Conservation (phyloP, 92 coral and sea anemone species). For the Heteractis magnifica region DNA sequence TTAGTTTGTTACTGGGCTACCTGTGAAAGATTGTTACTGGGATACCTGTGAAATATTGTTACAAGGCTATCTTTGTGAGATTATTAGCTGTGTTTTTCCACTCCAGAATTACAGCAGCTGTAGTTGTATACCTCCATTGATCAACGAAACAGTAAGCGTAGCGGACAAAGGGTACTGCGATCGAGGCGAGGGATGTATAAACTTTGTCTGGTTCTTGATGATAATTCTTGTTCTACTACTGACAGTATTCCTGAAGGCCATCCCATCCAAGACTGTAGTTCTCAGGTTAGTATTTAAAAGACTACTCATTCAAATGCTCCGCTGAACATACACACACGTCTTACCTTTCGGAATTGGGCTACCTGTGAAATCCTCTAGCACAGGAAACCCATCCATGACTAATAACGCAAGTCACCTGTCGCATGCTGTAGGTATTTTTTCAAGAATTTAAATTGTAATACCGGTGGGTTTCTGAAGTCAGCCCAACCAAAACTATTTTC, state of each 20-base stretch:
- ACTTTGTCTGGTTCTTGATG: slow-evolving; percentile 60
- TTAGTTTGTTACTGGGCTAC: no score
- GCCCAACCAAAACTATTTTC: not conserved
- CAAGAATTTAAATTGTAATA: not conserved
- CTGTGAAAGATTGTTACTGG: no score
- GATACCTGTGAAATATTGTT: no score
- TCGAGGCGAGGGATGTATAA: slow-evolving; percentile 74
- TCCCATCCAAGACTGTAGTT: slow-evolving; percentile 80
- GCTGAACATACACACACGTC: not conserved
- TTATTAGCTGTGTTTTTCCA: not conserved
- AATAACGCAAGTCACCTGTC: no score
- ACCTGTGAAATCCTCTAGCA: not conserved
- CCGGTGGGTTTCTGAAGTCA: not conserved
- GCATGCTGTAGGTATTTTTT: not conserved
- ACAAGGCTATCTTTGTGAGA: no score
- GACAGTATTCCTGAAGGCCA: slow-evolving; percentile 64
- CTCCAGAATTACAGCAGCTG: slow-evolving; percentile 75
- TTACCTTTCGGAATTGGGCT: not conserved
- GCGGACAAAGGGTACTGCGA: slow-evolving; percentile 82
- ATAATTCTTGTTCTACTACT: slow-evolving; percentile 48
- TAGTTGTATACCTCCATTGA: slow-evolving; percentile 60
- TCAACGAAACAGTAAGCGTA: slow-evolving; percentile 43
- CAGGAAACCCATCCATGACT: not conserved
- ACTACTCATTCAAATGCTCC: not conserved
- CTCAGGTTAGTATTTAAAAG: slow-evolving; percentile 59